phyloP scores from a whole-genome alignment of 2,888 invertebrate genomes.

The Drosophila infuscata region DNA sequence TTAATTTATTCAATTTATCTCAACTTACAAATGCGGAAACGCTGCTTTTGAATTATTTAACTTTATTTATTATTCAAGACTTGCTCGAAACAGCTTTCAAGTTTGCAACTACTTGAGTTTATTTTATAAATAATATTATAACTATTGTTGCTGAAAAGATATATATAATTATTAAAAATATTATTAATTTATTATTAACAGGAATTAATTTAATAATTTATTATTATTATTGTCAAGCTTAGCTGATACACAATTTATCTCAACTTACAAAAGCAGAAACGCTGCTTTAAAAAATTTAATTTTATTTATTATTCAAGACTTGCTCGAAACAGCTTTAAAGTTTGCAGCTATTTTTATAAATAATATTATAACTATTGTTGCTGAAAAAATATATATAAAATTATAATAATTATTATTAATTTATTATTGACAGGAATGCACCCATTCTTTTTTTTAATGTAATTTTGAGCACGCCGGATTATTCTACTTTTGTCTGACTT shows the following conservation, averaged over 20 bases:
- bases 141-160: neutral
- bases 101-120: neutral
- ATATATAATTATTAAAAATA: neutral
- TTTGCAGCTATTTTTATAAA: neutral
- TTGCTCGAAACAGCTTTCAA: neutral
- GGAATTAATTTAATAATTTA: no score
- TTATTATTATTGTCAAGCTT: no score
- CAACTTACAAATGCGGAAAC: neutral
- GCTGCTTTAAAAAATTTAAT: neutral
- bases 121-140: neutral
- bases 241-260: no score
- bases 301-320: neutral
- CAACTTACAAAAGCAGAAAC: no score
- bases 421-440: no score
- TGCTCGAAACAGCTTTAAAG: neutral
- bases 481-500: rapidly evolving
- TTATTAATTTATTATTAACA: no score
- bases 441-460: no score
- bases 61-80: neutral
- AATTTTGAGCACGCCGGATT: no score
- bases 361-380: neutral
- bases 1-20: neutral
- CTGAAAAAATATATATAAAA: neutral
- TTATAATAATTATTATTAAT: no score
- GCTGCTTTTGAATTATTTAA: neutral